Base-by-base conservation (phyloP, 35 echinoderm and acorn worm species). In the Apostichopus parvimensis region DNA sequence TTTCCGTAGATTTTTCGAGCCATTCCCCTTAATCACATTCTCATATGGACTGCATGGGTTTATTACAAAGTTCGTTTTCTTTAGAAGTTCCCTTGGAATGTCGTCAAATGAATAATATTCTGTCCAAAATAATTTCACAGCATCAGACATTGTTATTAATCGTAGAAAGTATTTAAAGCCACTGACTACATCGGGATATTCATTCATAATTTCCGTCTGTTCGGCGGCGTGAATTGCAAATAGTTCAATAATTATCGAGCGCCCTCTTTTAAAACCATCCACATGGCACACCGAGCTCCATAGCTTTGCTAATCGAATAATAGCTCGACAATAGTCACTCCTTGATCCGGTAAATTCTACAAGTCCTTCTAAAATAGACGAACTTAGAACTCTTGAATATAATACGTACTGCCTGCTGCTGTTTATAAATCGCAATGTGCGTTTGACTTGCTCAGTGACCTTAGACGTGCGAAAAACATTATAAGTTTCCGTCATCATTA, bases 221-320 rank as follows among this genome's bases (percentile, higher is more conserved):
- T 8, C 59, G 85, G 85, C 85, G 20, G 85, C 85, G 6, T 64
- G 8, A 65, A 87, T 87, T 25, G 85, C 85, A 14, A 87, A 66
- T 9, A 87, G 20, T 64, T 87, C 85, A 10, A 87, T 64, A 17
- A 66, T 87, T 8, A 87, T 62, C 10, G 85, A 68, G 57, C 85
- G 85, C 17, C 85, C 57, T 52, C 13, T 87, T 45, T 64, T 87
- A 71, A 87, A 87, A 62, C 28, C 57, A 5, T 24, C 54, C 8
- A 22, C 22, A n/a, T 22, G 22, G 57, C 85, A 64, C 4, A 21
- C 8, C 45, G 6, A 17, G 64, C 22, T 68, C 85, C 85, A 87
- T 12, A 87, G 22, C 28, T 87, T 87, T 28, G 85, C 85, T 71
- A 87, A 66, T n/a, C 54, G 85, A 64, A 87, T 87, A 54, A 87